Evolutionary conservation across 1,140 invertebrate genomes (phyloP).

Genomic region (Cotesia glomerata): DNA sequence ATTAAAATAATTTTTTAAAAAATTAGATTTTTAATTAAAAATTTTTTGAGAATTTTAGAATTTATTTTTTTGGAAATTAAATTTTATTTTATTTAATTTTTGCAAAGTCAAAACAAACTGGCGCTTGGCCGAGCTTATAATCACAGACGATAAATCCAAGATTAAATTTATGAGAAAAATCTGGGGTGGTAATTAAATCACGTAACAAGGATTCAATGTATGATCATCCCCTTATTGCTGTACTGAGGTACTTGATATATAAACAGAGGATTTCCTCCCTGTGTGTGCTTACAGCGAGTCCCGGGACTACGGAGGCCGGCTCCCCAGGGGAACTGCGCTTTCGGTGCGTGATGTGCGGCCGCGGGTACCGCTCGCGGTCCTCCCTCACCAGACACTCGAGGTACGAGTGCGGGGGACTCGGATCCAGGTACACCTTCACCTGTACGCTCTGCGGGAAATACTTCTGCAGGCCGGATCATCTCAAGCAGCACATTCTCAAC

Average conservation of each 20-base stretch:
- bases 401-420: conserved; percentile 61
- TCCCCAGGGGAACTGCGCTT: conserved; percentile 51
- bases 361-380: conserved; percentile 59
- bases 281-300: conserved; percentile 58
- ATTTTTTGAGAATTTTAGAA: background rate
- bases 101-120: conserved; percentile 12
- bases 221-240: no score
- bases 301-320: conserved; percentile 44
- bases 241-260: background rate
- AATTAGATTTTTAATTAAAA: background rate
- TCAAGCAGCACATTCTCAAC: conserved; percentile 63
- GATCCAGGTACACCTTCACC: conserved; percentile 61
- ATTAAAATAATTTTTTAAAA: conserved; percentile 15
- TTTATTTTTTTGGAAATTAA: background rate
- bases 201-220: background rate
- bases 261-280: conserved; percentile 48
- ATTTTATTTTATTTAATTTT: background rate
- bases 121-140: conserved; percentile 31
- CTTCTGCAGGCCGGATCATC: conserved; percentile 61
- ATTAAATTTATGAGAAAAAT: background rate
- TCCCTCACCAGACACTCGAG: conserved; percentile 62
- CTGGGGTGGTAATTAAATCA: no score
- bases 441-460: conserved; percentile 62
- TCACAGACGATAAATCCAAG: conserved; percentile 1
- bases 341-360: conserved; percentile 64